phyloP scores from a whole-genome alignment of 2,888 invertebrate genomes.

The Luperina nickerlii region DNA sequence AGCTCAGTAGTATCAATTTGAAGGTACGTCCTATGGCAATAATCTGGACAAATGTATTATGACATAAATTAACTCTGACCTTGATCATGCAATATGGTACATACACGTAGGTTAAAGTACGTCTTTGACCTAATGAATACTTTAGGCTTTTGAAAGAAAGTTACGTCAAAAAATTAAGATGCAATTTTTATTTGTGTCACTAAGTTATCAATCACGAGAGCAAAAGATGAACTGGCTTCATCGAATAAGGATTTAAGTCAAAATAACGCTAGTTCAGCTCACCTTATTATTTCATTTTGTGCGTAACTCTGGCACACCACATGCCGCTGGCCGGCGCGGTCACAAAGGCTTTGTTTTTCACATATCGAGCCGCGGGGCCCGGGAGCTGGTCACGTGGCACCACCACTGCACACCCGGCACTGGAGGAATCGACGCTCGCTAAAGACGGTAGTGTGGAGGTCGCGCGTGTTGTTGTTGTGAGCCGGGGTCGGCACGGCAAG shows the following conservation, averaged over 20 bases:
- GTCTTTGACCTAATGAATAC: constrained; percentile 36
- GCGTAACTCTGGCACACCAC: constrained; percentile 77
- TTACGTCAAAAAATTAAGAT: constrained; percentile 7
- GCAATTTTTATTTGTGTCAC: background rate
- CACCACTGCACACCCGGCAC: constrained; percentile 78
- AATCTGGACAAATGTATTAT: constrained; percentile 38
- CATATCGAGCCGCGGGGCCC: constrained; percentile 74
- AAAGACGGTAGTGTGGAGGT: constrained; percentile 67
- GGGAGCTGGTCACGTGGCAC: constrained; percentile 73
- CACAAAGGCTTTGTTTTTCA: constrained; percentile 78
- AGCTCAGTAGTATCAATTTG: constrained; percentile 65
- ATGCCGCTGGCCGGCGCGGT: constrained; percentile 78
- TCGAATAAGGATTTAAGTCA: constrained; percentile 17
- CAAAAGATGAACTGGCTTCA: background rate
- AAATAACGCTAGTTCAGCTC: constrained; percentile 62
- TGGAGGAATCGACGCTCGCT: constrained; percentile 64
- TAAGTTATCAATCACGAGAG: background rate
- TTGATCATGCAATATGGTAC: constrained; percentile 48
- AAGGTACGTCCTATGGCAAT: constrained; percentile 40
- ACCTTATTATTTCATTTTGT: constrained; percentile 89
- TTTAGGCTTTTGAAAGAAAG: constrained; percentile 28
- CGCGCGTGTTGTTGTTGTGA: constrained; percentile 79
- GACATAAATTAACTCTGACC: constrained; percentile 49
- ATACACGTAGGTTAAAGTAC: constrained; percentile 12
- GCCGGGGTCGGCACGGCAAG: constrained; percentile 70